Evolutionary conservation across 2,888 invertebrate species (phyloP), one percentile per base, ranked within the genome.

Genomic region (Megastigmus dorsalis): DNA sequence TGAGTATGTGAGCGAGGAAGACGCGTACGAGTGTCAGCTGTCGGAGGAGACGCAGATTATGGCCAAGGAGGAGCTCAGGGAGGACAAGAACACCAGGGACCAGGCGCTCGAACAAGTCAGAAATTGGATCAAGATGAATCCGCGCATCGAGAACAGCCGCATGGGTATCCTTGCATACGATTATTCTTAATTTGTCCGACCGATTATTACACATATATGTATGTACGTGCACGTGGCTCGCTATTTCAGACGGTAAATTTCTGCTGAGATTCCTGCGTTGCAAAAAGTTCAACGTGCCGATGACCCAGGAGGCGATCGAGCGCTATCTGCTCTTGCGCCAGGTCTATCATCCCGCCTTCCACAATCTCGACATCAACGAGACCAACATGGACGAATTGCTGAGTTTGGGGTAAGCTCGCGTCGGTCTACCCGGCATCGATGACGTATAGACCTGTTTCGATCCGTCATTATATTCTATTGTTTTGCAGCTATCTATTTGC

Each of bases 261-360:
- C 88, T 95, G 52, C 89, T 95, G 63, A 91, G 94, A 75, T 95
- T 94, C 85, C 89, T 95, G 62, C 91, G 95, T n/a, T 91, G 92
- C 75, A 94, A 95, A 88, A 95, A 95, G 84, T 95, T 93, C 89
- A 93, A 93, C 84, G 92, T 95, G 0, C 93, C 93, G 1, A 93
- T 93, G 90, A 93, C 95, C 0, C 93, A 94, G 83, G 93, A 94
- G 82, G 93, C 93, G 23, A 90, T 95, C 65, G 93, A 95, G 85
- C 90, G 95, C 28, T 95, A 95, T 85, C 89, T 95, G 50, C 90
- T 94, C 15, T 90, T 95, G 68, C 90, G 95, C 28, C 93, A 94
- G 86, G 93, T 93, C 9, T 93, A 94, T 88, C 93, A 93, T 71
- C 93, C 93, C 52, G 92, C 93, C 69, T 94, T 94, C 88, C 92